A percentile compares a stretch with the other conserved stretches of the same genome.
Evolutionary conservation across 2,888 invertebrate species (phyloP).

Genomic region (Pelosia muscerda): DNA sequence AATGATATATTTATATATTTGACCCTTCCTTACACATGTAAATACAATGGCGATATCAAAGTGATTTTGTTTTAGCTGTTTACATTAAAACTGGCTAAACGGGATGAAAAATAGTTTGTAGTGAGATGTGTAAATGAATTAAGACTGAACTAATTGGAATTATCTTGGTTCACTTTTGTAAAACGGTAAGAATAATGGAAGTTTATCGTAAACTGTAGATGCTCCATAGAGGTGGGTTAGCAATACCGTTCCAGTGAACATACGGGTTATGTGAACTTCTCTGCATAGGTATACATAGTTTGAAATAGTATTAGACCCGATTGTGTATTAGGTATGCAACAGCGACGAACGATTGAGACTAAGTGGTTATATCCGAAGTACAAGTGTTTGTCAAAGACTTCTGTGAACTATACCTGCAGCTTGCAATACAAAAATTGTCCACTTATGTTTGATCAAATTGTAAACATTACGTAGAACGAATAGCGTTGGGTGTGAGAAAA

Average conservation of each 20-base stretch:
- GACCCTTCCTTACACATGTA: no score
- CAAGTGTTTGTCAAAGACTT: neutral
- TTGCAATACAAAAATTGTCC: neutral
- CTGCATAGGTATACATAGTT: constrained; percentile 47
- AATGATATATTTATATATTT: no score
- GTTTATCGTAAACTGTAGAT: constrained; percentile 53
- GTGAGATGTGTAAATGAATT: neutral
- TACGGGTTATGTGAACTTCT: constrained; percentile 64
- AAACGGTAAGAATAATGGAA: neutral
- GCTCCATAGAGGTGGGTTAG: constrained; percentile 66
- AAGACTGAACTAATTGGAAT: neutral
- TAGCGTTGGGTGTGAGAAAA: neutral
- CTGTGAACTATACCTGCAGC: neutral
- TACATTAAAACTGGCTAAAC: no score
- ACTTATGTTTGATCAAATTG: neutral
- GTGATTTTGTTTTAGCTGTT: no score
- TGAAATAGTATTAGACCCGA: neutral
- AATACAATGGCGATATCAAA: no score
- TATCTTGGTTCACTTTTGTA: neutral
- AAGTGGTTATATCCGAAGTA: constrained; percentile 10
- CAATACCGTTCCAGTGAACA: constrained; percentile 70
- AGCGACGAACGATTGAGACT: constrained; percentile 11
- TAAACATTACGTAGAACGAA: neutral
- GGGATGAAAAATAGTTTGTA: neutral
- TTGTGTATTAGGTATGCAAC: constrained; percentile 11